These are phyloP conservation scores for Diplazon laetatorius DNA, from an alignment of 2,888 invertebrate genomes.

Conservation along the genomic window DNA sequence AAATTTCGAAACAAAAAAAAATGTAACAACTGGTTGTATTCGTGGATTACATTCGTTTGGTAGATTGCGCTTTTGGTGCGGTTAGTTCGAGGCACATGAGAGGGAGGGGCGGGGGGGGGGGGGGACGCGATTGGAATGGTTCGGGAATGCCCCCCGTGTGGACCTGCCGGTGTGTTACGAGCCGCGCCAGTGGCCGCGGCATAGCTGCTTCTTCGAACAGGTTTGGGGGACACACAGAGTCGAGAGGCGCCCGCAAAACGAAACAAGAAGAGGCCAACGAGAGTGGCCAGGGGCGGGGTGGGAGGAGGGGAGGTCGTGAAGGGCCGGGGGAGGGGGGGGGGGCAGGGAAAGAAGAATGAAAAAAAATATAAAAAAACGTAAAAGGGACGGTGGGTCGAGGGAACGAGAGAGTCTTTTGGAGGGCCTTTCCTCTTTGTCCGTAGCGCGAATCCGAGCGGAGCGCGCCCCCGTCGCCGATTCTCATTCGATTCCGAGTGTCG, in stretches of 20 bases:
- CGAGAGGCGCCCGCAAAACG: constrained; percentile 61
- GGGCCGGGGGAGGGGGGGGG: not conserved
- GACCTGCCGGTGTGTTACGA: constrained; percentile 39
- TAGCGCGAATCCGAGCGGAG: constrained; percentile 50
- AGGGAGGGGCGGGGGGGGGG: too few relatives aligned
- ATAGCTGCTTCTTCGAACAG: constrained; percentile 59
- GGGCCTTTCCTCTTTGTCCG: constrained; percentile 41
- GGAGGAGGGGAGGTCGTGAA: not conserved
- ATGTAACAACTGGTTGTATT: constrained; percentile 12
- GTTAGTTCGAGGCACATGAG: constrained; percentile 18
- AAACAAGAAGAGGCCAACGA: constrained; percentile 22
- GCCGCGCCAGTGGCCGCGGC: constrained; percentile 47
- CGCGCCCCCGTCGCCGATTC: constrained; percentile 50
- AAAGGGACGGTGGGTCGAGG: constrained; percentile 24
- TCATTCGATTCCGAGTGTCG: constrained; percentile 59
- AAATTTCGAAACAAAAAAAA: constrained; percentile 14
- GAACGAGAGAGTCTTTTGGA: constrained; percentile 35
- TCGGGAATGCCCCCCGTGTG: constrained; percentile 42
- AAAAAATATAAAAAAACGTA: constrained; percentile 25
- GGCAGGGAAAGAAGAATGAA: not conserved
- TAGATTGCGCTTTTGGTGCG: constrained; percentile 45
- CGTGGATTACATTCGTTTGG: constrained; percentile 31
- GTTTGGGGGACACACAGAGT: constrained; percentile 60
- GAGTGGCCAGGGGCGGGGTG: not conserved
- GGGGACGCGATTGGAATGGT: not conserved